phyloP scores from a whole-genome alignment of 2,797 vertebrate species.

The Oryzias dopingdopingensis region DNA sequence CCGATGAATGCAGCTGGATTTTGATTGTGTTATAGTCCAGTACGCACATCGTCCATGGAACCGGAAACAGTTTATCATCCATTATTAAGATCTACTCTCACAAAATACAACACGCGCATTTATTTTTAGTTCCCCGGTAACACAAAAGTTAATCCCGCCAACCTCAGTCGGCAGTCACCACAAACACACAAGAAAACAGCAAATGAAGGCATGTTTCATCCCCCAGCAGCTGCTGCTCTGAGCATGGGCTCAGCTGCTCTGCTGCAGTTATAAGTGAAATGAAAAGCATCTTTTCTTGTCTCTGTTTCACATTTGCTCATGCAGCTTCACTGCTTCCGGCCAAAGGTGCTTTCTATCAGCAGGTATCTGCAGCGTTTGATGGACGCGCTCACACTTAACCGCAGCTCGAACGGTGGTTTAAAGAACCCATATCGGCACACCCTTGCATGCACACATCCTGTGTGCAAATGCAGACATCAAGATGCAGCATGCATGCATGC shows the following conservation, averaged over 20 bases:
- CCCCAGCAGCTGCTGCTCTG: slow-evolving; percentile 31
- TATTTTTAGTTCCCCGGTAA: slow-evolving; percentile 18
- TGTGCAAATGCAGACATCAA: slow-evolving; percentile 1
- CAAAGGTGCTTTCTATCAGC: no score
- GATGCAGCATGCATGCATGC: slow-evolving; percentile 25
- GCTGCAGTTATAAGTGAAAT: not conserved
- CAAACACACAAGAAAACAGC: not conserved
- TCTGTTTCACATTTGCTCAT: no score
- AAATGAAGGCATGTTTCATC: slow-evolving; percentile 17
- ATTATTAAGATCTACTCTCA: slow-evolving; percentile 4
- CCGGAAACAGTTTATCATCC: not conserved
- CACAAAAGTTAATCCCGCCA: slow-evolving; percentile 30
- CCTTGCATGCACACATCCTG: no score
- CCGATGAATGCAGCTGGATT: slow-evolving; percentile 3
- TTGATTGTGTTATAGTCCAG: not conserved
- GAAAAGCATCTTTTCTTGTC: not conserved
- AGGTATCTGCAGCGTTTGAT: no score
- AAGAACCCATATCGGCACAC: no score
- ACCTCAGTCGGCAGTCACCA: slow-evolving; percentile 12
- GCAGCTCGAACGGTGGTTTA: no score
- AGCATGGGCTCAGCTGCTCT: not conserved
- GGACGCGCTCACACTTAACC: not conserved
- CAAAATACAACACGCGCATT: slow-evolving; percentile 17
- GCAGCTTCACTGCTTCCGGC: no score
- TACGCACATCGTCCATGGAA: slow-evolving; percentile 1